Conservation (phyloP, 2,113 vertebrate genomes). For the Athene cunicularia region DNA sequence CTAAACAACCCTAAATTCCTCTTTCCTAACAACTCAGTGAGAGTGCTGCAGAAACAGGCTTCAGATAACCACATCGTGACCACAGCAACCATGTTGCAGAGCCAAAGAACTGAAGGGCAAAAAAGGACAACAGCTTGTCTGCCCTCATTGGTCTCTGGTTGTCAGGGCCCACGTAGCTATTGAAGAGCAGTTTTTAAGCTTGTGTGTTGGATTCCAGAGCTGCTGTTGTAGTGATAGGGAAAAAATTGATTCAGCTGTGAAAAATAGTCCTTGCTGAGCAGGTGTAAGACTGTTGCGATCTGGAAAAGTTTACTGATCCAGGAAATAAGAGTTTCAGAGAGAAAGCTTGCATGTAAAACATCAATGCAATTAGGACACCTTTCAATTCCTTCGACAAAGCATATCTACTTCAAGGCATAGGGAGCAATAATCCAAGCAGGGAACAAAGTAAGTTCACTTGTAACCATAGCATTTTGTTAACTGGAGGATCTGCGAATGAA, state of each 20-base stretch:
- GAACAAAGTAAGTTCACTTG: constrained; percentile 33
- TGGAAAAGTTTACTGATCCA: not conserved
- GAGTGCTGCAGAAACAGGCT: not conserved
- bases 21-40: not conserved
- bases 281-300: not conserved
- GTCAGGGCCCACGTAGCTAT: not conserved
- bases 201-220: not conserved
- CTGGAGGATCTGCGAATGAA: not conserved
- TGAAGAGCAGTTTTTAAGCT: not conserved
- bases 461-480: constrained; percentile 26
- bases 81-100: not conserved
- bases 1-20: not conserved
- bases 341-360: not conserved
- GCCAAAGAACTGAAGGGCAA: not conserved
- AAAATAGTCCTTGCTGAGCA: not conserved
- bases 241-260: not conserved
- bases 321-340: not conserved
- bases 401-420: not conserved
- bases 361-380: not conserved
- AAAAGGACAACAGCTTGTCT: not conserved
- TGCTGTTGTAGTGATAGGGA: not conserved
- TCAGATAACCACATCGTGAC: not conserved
- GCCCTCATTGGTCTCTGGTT: fast-evolving
- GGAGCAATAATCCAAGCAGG: constrained; percentile 15
- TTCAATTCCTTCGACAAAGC: not conserved